Evolutionary conservation across 1,140 invertebrate genomes (phyloP).

Genomic region (Drosophila micromelanica): DNA sequence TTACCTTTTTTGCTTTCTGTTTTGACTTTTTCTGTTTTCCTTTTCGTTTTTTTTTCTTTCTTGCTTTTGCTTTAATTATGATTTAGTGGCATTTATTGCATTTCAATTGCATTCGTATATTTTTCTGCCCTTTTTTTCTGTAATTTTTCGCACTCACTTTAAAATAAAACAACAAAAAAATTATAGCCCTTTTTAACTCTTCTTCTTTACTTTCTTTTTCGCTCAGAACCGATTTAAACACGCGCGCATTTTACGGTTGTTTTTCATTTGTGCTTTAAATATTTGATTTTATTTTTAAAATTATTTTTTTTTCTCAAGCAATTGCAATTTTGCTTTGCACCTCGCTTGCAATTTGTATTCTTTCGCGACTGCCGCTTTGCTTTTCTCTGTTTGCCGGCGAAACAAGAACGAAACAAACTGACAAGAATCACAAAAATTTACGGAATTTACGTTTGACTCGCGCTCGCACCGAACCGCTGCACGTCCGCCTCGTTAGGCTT

Average conservation of each 20-base stretch:
- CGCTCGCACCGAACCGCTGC: slow-evolving; percentile 28
- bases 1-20: slow-evolving; percentile 48
- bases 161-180: slow-evolving; percentile 33
- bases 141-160: slow-evolving; percentile 33
- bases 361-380: background rate
- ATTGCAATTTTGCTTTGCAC: background rate
- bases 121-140: background rate
- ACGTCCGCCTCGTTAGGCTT: slow-evolving; percentile 42
- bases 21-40: slow-evolving; percentile 30
- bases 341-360: background rate
- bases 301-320: slow-evolving; percentile 2
- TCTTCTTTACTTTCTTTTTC: background rate
- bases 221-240: slow-evolving; percentile 8
- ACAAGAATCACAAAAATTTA: slow-evolving; percentile 22
- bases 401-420: slow-evolving; percentile 7
- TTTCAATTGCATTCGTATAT: slow-evolving; percentile 21
- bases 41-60: background rate
- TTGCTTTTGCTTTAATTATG: slow-evolving; percentile 8
- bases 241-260: slow-evolving; percentile 45
- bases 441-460: slow-evolving; percentile 33
- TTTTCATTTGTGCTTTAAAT: background rate
- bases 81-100: slow-evolving; percentile 18
- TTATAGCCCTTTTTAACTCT: slow-evolving; percentile 6
- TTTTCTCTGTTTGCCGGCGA: slow-evolving; percentile 24
- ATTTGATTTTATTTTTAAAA: background rate